Base-by-base conservation (phyloP, 2,888 invertebrate species). In the Auanema freiburgensis region DNA sequence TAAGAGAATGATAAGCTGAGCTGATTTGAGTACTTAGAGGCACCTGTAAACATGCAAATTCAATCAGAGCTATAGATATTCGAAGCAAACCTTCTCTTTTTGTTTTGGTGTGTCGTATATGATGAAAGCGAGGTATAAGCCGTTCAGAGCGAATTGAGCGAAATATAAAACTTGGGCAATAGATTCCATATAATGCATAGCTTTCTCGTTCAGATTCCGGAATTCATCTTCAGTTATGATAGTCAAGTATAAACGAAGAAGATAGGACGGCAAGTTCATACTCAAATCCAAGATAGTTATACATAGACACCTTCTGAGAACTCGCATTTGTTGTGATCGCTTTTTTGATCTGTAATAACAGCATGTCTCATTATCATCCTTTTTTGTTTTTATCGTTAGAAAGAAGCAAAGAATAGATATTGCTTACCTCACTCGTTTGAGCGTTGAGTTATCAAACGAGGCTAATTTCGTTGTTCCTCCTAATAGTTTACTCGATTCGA, bases 111-210 rank as follows among this genome's bases (percentile, higher is more conserved):
- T 60, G 46, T 79, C 77, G 61, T 79, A 80, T 52, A 79, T 79
- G 53, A 80, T 77, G 64, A 73, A 77, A 11, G 75, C 69, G 16
- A 80, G 67, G 59, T 80, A 80, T 54, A 80, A 56, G 23, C 78
- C 79, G 59, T 80, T 80, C 25, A 80, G 64, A 12, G 80, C 73
- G 53, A 80, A 81, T 75, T 80, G 80, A 21, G 74, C 77, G 66
- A 80, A 80, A 59, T 80, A 80, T 62, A 80, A 62, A 51, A 80
- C 46, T 41, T 80, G 80, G 11, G 76, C 72, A n/a, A 79, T 57
- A 58, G 75, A 74, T 56, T 80, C 77, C 12, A 80, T 33, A 2
- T 59, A 46, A 14, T 55, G 52, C 42, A 63, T 56, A 11, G 58
- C 49, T 43, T 57, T 58, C 44, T 58, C 46, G 33, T 64, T 66